Base-by-base conservation (phyloP, 30 jellyfish, hydroid and myxozoan genomes). In the Calvadosia cruxmelitensis region DNA sequence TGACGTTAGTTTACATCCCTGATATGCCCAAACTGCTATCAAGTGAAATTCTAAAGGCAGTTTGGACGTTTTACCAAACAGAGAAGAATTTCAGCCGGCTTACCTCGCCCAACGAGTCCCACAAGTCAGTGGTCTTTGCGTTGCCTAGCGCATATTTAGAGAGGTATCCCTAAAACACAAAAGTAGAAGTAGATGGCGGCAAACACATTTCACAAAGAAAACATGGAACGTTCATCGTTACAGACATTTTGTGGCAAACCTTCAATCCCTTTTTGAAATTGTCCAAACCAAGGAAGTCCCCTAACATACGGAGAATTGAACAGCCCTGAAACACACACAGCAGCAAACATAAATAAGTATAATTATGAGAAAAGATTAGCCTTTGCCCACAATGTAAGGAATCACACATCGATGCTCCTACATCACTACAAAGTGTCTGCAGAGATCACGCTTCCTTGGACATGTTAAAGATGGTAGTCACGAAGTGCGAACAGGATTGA, bases 81-180 rank as follows among this genome's bases (percentile, higher is more conserved):
- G n/a, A n/a, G n/a, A n/a, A n/a, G n/a, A 5, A 42, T 42, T 42
- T 20, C 20, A 42, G 10, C 20, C 24, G 29, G 32, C 74, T 25
- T 34, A 85, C 96, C 93, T 78, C 92, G 2, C 91, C 23, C 52
- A 86, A 73, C n/a, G 94, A 74, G 13, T 64, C 69, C 96, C 96
- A 86, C 24, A 86, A 73, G 73, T 86, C 96, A 20, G 42, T 66
- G 2, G 96, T 79, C 52, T 72, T 71, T 48, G 96, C 96, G 71
- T 86, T 86, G 12, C 84, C 84, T 50, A 25, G 80, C 13, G 70
- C 25, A 68, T 86, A 81, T 66, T 75, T 74, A 2, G 68, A 70
- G 64, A 86, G 63, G 51, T 86, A 86, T 29, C 84, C 79, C 96
- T 86, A 49, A 10, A 42, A 62, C 68, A 50, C 36, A 29, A 3